These are phyloP conservation scores for Heterohyrax brucei DNA, from an alignment of 2,797 vertebrate species.

Conservation along the genomic window DNA sequence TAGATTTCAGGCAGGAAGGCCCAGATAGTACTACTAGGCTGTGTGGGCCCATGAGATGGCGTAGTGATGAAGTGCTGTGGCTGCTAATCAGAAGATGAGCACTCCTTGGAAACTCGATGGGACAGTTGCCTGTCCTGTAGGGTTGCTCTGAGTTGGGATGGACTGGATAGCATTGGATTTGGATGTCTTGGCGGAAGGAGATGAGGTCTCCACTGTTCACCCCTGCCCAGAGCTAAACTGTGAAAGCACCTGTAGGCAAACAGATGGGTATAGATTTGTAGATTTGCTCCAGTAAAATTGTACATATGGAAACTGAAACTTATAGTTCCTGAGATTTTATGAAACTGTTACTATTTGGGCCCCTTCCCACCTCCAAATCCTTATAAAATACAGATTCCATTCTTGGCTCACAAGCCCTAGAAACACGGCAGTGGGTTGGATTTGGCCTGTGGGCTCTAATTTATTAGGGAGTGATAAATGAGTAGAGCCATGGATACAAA, in stretches of 20 bases:
- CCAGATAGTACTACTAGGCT: background rate
- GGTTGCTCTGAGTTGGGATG: no score
- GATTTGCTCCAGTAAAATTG: background rate
- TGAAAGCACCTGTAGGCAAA: background rate
- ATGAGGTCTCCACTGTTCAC: background rate
- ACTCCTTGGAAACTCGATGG: no score
- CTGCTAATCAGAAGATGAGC: no score
- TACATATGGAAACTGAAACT: background rate
- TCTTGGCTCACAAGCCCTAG: background rate
- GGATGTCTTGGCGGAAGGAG: no score
- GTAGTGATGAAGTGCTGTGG: no score
- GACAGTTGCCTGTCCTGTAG: no score
- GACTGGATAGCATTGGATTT: no score
- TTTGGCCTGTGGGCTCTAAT: background rate
- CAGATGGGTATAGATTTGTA: background rate
- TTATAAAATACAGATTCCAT: background rate
- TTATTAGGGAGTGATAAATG: conserved; percentile 13
- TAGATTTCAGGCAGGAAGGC: background rate
- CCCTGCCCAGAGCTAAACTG: background rate
- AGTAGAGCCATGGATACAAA: background rate
- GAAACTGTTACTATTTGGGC: background rate
- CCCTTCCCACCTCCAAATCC: rapidly evolving
- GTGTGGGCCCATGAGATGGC: background rate
- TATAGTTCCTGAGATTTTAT: background rate
- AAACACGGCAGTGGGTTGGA: background rate